Conservation (phyloP, 2,113 vertebrate genomes). For the Litocranius walleri region DNA sequence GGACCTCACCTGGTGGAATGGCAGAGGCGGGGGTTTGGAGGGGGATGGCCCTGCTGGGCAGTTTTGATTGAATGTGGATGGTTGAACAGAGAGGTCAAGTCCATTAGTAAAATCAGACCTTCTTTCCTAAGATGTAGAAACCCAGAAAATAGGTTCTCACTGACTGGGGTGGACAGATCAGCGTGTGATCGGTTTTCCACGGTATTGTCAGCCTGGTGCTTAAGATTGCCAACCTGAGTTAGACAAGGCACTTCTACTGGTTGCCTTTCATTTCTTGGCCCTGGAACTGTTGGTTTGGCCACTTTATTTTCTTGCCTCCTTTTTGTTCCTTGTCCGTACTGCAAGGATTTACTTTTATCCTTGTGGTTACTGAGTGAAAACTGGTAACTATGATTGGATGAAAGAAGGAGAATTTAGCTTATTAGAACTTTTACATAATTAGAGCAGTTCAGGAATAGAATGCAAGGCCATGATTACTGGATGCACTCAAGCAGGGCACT, state of each 20-base stretch:
- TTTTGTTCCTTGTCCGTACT: background rate
- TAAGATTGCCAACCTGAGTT: background rate
- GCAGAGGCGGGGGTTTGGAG: background rate
- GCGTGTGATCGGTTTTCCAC: background rate
- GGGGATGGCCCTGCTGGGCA: background rate
- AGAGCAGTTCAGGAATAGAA: background rate
- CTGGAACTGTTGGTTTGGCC: background rate
- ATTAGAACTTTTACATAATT: constrained; percentile 21
- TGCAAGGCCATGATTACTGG: background rate
- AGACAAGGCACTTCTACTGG: background rate
- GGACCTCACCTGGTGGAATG: background rate
- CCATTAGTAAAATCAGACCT: background rate
- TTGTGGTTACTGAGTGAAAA: background rate
- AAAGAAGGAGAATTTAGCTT: background rate
- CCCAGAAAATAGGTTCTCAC: background rate
- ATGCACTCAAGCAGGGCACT: background rate
- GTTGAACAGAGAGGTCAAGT: background rate
- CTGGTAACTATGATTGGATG: background rate
- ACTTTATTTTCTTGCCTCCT: background rate
- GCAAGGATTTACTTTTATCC: background rate
- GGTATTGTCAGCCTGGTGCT: background rate
- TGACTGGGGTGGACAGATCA: background rate
- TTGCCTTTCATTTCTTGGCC: background rate
- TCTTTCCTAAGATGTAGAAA: background rate
- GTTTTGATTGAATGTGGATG: background rate